Evolutionary conservation across 2,797 vertebrate genomes (phyloP).

Genomic region (Characodon lateralis): DNA sequence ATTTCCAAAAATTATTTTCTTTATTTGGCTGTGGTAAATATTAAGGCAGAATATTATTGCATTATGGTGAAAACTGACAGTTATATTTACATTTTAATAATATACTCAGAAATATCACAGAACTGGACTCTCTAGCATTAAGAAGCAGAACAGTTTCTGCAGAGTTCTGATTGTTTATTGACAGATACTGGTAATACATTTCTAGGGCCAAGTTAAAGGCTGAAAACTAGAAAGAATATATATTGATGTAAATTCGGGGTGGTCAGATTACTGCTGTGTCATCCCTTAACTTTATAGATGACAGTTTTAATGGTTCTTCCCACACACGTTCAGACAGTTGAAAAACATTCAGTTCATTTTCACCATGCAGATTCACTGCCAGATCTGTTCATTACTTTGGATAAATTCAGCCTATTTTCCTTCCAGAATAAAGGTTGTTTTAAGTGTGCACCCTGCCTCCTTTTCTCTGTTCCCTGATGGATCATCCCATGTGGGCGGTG

Average conservation of each 20-base stretch:
- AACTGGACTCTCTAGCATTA: background rate
- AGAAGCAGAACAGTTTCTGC: background rate
- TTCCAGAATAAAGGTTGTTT: slow-evolving; percentile 21
- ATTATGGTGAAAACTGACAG: background rate
- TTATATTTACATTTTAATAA: background rate
- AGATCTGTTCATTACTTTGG: background rate
- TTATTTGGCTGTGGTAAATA: background rate
- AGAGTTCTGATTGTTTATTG: background rate
- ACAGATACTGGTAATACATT: background rate
- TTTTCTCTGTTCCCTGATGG: slow-evolving; percentile 32
- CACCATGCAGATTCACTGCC: slow-evolving; percentile 22
- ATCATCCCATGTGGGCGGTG: slow-evolving; percentile 56
- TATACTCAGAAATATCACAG: background rate
- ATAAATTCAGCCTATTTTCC: slow-evolving; percentile 17
- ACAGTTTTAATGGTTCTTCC: slow-evolving; percentile 36
- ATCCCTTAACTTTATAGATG: slow-evolving; percentile 37
- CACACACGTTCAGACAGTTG: slow-evolving; percentile 19
- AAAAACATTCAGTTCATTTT: slow-evolving; percentile 12
- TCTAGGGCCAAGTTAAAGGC: background rate
- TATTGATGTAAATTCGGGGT: slow-evolving; percentile 2
- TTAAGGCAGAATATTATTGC: background rate
- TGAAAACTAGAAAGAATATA: background rate
- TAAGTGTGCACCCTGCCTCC: slow-evolving; percentile 26
- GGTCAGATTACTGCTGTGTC: slow-evolving; percentile 23
- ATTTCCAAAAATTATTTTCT: background rate